These are phyloP conservation scores for Isurus oxyrinchus DNA, from an alignment of 2,113 vertebrate species.

Conservation along the genomic window DNA sequence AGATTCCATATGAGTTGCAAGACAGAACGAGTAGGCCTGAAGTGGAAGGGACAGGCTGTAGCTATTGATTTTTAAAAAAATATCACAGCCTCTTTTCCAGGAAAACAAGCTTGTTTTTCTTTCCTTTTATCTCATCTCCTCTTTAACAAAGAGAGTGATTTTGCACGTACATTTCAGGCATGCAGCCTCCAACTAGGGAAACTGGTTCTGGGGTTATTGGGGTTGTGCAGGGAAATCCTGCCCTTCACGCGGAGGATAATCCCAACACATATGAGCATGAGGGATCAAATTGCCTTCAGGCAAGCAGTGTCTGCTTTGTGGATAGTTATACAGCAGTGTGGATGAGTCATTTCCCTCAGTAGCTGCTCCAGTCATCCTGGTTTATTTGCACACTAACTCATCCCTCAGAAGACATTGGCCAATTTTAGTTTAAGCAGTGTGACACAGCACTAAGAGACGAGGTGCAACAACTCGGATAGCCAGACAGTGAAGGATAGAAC, in stretches of 20 bases:
- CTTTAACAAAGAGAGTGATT: background rate
- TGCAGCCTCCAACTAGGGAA: background rate
- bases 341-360: background rate
- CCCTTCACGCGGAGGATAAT: background rate
- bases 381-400: background rate
- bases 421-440: background rate
- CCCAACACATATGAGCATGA: background rate
- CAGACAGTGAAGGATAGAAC: too few relatives aligned
- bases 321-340: background rate
- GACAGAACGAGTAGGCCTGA: background rate
- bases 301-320: background rate
- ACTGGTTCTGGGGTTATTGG: background rate
- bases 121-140: background rate
- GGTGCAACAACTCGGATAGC: too few relatives aligned
- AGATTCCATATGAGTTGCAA: background rate
- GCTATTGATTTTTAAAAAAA: background rate
- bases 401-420: background rate
- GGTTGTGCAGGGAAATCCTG: background rate
- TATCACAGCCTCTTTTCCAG: background rate
- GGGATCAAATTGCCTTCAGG: background rate
- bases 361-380: background rate
- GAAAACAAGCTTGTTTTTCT: background rate
- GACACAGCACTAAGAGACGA: background rate
- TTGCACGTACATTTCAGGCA: background rate
- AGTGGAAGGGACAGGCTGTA: background rate